phyloP scores from a whole-genome alignment of 2,113 vertebrate genomes.

The Phocoena phocoena region DNA sequence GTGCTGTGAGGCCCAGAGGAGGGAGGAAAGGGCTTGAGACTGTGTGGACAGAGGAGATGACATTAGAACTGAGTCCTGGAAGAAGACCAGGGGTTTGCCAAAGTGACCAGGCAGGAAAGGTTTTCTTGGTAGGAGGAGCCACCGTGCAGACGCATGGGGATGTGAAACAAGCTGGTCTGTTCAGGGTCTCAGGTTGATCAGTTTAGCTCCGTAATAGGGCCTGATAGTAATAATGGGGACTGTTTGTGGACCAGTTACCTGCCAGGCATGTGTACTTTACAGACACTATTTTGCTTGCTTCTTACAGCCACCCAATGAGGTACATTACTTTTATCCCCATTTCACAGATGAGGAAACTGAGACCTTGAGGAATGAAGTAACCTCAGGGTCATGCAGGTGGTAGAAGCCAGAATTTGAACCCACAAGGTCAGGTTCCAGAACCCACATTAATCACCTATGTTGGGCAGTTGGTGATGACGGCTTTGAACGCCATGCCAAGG shows the following conservation, averaged over 20 bases:
- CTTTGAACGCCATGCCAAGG: background rate
- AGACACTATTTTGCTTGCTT: background rate
- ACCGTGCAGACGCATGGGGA: background rate
- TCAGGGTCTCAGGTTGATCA: background rate
- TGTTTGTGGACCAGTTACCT: background rate
- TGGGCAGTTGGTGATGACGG: background rate
- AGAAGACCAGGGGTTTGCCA: background rate
- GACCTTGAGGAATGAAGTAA: background rate
- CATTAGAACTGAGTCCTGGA: background rate
- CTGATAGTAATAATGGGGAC: background rate
- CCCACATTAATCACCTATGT: background rate
- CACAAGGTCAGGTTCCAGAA: constrained; percentile 12
- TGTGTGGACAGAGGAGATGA: background rate
- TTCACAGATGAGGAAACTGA: constrained; percentile 31
- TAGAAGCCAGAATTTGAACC: constrained; percentile 22
- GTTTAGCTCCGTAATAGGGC: background rate
- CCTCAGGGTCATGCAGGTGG: background rate
- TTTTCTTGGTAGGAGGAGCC: constrained; percentile 1
- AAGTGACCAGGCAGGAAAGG: background rate
- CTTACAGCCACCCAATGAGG: background rate
- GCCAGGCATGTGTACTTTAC: background rate
- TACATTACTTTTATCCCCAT: background rate
- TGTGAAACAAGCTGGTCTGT: background rate
- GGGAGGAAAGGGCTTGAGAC: background rate
- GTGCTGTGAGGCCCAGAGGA: background rate